These are phyloP conservation scores for Marronus borbonicus DNA, from an alignment of 2,888 invertebrate species.

Conservation along the genomic window DNA sequence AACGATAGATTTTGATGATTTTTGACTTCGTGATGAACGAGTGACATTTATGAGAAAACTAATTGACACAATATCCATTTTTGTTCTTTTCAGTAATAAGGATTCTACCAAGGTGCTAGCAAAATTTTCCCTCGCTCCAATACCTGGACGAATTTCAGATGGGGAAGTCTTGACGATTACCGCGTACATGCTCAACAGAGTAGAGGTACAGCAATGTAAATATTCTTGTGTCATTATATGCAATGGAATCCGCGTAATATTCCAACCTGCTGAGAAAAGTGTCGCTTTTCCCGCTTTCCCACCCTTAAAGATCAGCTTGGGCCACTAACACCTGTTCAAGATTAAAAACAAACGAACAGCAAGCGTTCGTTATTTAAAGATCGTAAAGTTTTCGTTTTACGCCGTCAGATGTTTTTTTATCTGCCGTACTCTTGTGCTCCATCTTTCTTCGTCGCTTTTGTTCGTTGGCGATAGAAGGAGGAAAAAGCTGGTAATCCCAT, in stretches of 20 bases:
- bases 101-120: no score
- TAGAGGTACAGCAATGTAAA: no score
- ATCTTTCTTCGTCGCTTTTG: constrained; percentile 24
- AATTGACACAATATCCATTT: no score
- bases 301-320: neutral
- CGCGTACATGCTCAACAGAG: no score
- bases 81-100: no score
- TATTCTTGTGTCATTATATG: neutral
- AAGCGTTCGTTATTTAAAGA: constrained; percentile 32
- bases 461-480: neutral
- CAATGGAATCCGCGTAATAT: neutral
- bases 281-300: constrained; percentile 12
- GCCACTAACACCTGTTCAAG: constrained; percentile 31
- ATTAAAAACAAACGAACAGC: constrained; percentile 37
- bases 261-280: neutral
- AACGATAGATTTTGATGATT: no score
- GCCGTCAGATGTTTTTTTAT: constrained; percentile 25
- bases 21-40: no score
- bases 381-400: constrained; percentile 29
- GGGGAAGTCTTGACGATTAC: no score
- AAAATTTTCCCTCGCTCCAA: no score
- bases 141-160: no score
- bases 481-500: constrained; percentile 41
- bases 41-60: no score
- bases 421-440: neutral